Evolutionary conservation across 2,888 invertebrate species (phyloP).

Genomic region (Reticulitermes lucifugus): DNA sequence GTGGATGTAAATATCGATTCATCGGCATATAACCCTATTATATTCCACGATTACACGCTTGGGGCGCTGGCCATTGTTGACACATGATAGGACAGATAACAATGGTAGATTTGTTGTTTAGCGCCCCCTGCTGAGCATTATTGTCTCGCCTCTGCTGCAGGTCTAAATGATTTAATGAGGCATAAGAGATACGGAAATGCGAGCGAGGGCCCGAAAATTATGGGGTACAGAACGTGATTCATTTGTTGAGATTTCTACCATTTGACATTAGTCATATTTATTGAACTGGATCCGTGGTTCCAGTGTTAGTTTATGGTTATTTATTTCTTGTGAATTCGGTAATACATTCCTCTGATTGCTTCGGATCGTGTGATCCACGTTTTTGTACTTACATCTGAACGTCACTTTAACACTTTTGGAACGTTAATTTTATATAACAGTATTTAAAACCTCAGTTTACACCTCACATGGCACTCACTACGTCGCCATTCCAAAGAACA

Average conservation of each 20-base stretch:
- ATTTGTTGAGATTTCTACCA: not conserved
- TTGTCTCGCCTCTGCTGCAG: slow-evolving; percentile 30
- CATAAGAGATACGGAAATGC: slow-evolving; percentile 48
- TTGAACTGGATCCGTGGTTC: no score
- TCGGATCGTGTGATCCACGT: no score
- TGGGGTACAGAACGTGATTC: not conserved
- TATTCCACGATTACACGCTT: not conserved
- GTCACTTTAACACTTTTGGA: no score
- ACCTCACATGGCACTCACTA: no score
- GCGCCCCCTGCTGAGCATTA: slow-evolving; percentile 14
- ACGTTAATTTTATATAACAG: no score
- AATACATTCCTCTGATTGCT: no score
- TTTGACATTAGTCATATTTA: not conserved
- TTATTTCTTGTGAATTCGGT: no score
- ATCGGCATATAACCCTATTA: slow-evolving; percentile 9
- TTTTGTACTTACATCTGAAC: no score
- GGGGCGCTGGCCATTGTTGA: slow-evolving; percentile 19
- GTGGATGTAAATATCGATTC: not conserved
- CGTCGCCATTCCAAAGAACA: no score
- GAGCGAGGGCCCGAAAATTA: not conserved
- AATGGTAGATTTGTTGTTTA: slow-evolving; percentile 26
- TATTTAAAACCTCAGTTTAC: no score
- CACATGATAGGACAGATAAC: slow-evolving; percentile 30
- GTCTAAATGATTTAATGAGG: slow-evolving; percentile 51
- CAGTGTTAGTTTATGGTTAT: no score